phyloP scores from a whole-genome alignment of 2,888 invertebrate species.

The Pristionchus entomophagus region DNA sequence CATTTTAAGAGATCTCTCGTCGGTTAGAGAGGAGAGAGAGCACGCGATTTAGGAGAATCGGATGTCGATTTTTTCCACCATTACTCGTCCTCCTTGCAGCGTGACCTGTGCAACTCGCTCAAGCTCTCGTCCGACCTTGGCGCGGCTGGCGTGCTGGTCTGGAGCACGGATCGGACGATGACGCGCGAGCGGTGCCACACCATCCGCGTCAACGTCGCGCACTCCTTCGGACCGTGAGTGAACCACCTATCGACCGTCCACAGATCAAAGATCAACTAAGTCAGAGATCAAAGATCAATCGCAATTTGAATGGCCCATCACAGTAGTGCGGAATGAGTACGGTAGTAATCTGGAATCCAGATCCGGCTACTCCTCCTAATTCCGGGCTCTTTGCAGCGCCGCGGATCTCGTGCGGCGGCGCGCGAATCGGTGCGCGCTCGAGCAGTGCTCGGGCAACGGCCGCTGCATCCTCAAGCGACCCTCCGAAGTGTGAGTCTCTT shows the following conservation, averaged over 20 bases:
- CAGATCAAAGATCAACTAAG: too few relatives aligned
- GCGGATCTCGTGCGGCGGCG: constrained; percentile 45
- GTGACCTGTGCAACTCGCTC: constrained; percentile 63
- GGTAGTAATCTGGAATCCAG: too few relatives aligned
- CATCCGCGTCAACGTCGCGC: constrained; percentile 24
- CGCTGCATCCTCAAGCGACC: constrained; percentile 39
- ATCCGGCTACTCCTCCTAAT: not conserved
- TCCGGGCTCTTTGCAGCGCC: constrained; percentile 2
- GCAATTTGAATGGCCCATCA: too few relatives aligned
- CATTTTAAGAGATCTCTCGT: too few relatives aligned
- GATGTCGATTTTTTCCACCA: too few relatives aligned
- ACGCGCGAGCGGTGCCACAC: constrained; percentile 27
- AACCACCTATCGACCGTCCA: too few relatives aligned
- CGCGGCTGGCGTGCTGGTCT: constrained; percentile 50
- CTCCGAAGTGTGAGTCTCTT: constrained; percentile 24
- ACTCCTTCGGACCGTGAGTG: constrained; percentile 48
- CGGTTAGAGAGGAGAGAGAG: too few relatives aligned
- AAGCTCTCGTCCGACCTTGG: constrained; percentile 61
- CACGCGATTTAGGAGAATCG: too few relatives aligned
- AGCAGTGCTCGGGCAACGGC: constrained; percentile 44
- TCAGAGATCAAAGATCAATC: too few relatives aligned
- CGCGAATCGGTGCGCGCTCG: constrained; percentile 41
- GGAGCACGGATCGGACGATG: constrained; percentile 45
- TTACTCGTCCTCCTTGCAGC: constrained; percentile 50
- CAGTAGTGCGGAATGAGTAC: too few relatives aligned